Conservation (phyloP, 53 echinoderm and acorn worm species). For the Temnopleurus reevesii region DNA sequence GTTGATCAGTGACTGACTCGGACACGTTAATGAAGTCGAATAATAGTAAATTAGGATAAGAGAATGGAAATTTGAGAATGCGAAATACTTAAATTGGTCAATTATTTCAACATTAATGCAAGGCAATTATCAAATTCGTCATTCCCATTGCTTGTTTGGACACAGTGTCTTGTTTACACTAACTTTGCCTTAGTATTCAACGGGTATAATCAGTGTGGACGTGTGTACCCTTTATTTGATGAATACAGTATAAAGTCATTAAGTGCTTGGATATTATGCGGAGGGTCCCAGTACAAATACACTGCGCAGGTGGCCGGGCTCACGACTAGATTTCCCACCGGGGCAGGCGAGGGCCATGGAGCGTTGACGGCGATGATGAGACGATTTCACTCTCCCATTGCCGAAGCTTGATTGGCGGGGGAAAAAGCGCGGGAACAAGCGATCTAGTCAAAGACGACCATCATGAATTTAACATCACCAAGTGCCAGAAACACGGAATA, state of each 20-base stretch:
- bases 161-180: no score
- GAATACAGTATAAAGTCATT: slow-evolving; percentile 2
- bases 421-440: no score
- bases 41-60: no score
- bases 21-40: no score
- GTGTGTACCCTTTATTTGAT: neutral
- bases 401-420: neutral
- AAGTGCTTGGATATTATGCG: slow-evolving; percentile 34
- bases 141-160: no score
- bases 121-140: no score
- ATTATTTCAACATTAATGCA: no score
- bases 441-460: neutral
- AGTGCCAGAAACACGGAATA: slow-evolving; percentile 16
- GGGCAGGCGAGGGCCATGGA: neutral
- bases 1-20: neutral
- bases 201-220: slow-evolving; percentile 1
- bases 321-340: slow-evolving; percentile 24
- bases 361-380: neutral
- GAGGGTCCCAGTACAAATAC: slow-evolving; percentile 30
- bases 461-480: slow-evolving; percentile 24
- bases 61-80: no score
- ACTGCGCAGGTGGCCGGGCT: slow-evolving; percentile 36
- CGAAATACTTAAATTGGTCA: no score
- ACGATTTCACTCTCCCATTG: neutral
- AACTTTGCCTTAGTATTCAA: no score